A percentile compares a stretch with the other conserved stretches of the same genome.
phyloP scores from a whole-genome alignment of 2,888 invertebrate species.

The Drosophila crucigera region DNA sequence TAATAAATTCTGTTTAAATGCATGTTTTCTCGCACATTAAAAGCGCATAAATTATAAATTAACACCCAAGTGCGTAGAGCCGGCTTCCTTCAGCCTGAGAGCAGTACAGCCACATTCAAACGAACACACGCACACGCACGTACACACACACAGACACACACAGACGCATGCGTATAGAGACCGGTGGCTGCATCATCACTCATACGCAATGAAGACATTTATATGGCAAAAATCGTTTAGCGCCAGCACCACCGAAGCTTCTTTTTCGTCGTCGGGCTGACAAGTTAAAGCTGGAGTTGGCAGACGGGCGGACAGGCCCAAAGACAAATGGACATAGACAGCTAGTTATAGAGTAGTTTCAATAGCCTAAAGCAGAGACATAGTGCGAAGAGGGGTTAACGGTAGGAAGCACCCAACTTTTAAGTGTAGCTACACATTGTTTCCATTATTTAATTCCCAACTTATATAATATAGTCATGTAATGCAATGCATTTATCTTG shows the following conservation, averaged over 20 bases:
- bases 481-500: neutral
- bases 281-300: slow-evolving; percentile 20
- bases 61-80: slow-evolving; percentile 78
- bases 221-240: slow-evolving; percentile 78
- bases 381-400: neutral
- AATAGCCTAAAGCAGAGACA: slow-evolving; percentile 23
- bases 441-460: neutral
- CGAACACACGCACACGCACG: slow-evolving; percentile 8
- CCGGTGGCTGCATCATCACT: slow-evolving; percentile 69
- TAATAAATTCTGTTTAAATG: slow-evolving; percentile 80
- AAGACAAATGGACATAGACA: slow-evolving; percentile 12
- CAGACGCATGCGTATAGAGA: slow-evolving; percentile 6
- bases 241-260: slow-evolving; percentile 57
- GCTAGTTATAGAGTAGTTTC: slow-evolving; percentile 43
- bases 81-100: slow-evolving; percentile 9
- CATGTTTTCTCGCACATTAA: slow-evolving; percentile 81
- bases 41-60: slow-evolving; percentile 81
- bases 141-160: neutral
- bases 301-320: slow-evolving; percentile 10
- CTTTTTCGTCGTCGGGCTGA: slow-evolving; percentile 38
- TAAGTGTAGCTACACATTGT: neutral
- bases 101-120: slow-evolving; percentile 10
- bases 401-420: neutral
- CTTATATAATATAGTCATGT: slow-evolving; percentile 2
- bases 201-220: slow-evolving; percentile 81